Evolutionary conservation across 1,140 invertebrate genomes (phyloP), one percentile per base, ranked within the genome.

Genomic region (Palaemon carinicauda): DNA sequence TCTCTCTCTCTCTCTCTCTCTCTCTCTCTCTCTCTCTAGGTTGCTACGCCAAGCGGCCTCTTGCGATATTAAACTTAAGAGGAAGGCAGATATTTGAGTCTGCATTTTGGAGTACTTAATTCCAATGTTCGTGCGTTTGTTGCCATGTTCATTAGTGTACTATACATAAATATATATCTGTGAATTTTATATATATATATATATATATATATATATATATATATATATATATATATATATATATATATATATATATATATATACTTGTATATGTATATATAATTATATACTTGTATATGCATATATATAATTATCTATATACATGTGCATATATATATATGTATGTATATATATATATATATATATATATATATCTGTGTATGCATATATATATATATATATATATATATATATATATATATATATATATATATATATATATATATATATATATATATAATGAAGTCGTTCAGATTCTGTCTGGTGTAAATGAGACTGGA

Each of bases 231-330:
- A 81, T 81, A 81, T 81, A 69, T 71, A 81, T 69, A 81, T 81
- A 81, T 81, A 81, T 81, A 81, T 81, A 65, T 51, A 81, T 81
- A 81, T 81, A 65, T 81, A 41, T 69, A 81, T 81, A 80, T 78
- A 78, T 51, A 78, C 52, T 52, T 78, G 52, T 78, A 52, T 78
- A 78, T 53, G 52, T 78, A 52, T 78, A 78, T 78, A 78, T 78
- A 78, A 52, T 52, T 78, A 78, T 24, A 78, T 78, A 78, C 52
- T 52, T 78, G 52, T 78, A 78, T 78, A 78, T 52, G 14, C 52
- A 78, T 54, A 79, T 53, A 79, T 79, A 54, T 54, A 79, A n/a
- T n/a, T n/a, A n/a, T n/a, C n/a, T 60, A 80, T 56, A 80, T 80
- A 80, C 33, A 54, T 80, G 56, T 65, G 31, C 56, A 80, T 65